Conservation (phyloP, 2,888 invertebrate species). For the Thyatira batis region DNA sequence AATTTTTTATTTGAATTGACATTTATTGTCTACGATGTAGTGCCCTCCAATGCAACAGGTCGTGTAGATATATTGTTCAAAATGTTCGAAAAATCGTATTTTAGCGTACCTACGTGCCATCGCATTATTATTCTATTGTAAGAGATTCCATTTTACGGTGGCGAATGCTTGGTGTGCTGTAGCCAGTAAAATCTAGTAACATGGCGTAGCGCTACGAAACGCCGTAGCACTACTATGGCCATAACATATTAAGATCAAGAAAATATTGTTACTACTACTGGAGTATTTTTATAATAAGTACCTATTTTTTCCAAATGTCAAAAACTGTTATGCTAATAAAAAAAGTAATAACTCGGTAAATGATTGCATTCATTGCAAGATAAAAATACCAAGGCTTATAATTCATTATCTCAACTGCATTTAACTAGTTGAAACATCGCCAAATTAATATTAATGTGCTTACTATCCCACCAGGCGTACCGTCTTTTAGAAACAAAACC, state of each 20-base stretch:
- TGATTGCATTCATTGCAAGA: neutral
- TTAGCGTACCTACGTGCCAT: no score
- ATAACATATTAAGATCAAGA: neutral
- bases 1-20: neutral
- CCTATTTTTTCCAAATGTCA: neutral
- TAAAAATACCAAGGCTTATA: constrained; percentile 7
- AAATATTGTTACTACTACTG: no score
- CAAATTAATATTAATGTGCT: constrained; percentile 38
- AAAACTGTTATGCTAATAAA: neutral
- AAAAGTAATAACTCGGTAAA: neutral
- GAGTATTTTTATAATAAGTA: no score
- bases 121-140: neutral
- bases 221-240: neutral
- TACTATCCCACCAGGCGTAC: constrained; percentile 11
- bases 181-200: neutral
- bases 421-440: constrained; percentile 18
- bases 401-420: constrained; percentile 21
- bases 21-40: neutral
- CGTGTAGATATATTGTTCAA: neutral
- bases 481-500: constrained; percentile 16
- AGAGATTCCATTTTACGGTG: neutral
- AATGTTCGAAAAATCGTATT: neutral
- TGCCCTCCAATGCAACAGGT: neutral
- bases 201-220: neutral
- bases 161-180: neutral